Evolutionary conservation across 1,140 invertebrate species (phyloP).

Genomic region (Globodera ellingtonae): DNA sequence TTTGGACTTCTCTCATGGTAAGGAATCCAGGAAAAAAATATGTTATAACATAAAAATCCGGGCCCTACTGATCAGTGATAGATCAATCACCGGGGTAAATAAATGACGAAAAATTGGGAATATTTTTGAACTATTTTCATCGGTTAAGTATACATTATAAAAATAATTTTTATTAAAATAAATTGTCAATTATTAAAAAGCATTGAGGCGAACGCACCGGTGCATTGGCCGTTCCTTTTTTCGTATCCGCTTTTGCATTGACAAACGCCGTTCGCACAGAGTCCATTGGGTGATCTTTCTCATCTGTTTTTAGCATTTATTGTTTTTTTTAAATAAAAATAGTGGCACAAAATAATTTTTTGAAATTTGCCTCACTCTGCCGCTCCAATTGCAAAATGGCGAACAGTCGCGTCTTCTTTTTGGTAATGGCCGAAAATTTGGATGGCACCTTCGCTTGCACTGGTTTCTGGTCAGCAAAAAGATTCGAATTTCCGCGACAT

Average conservation of each 20-base stretch:
- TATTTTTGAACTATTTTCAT: not conserved
- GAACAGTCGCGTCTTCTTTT: slow-evolving; percentile 28
- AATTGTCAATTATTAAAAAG: slow-evolving; percentile 1
- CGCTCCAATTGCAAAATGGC: slow-evolving; percentile 22
- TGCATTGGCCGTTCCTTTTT: no score
- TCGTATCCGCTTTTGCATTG: no score
- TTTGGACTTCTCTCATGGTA: no score
- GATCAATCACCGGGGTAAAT: slow-evolving; percentile 1
- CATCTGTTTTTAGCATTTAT: not conserved
- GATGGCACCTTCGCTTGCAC: slow-evolving; percentile 33
- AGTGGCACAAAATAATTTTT: not conserved
- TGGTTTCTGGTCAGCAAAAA: slow-evolving; percentile 32
- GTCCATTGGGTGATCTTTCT: no score
- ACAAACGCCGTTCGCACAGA: no score
- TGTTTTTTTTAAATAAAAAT: slow-evolving; percentile 20
- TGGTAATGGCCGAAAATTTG: slow-evolving; percentile 5
- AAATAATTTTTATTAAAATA: not conserved
- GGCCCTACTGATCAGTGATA: no score
- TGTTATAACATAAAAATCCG: no score
- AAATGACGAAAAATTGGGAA: not conserved
- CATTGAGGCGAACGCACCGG: not conserved
- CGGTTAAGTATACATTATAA: slow-evolving; percentile 6
- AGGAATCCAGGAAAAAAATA: no score
- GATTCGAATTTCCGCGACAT: slow-evolving; percentile 41
- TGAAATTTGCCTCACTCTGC: not conserved